phyloP scores from a whole-genome alignment of 2,797 vertebrate species.

The Hylomyscus alleni region DNA sequence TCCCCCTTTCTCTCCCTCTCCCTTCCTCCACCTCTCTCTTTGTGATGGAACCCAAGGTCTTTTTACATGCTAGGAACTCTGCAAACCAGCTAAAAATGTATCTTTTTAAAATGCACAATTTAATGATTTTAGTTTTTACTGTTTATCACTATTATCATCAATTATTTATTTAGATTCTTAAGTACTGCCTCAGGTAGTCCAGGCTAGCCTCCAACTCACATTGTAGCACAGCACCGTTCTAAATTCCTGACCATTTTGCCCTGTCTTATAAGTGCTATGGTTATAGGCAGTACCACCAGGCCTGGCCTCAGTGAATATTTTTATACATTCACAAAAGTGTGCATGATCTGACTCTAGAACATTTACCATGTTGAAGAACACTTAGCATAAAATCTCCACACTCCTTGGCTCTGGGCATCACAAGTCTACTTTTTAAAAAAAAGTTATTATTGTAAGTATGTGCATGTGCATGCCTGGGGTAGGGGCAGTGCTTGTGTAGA shows the following conservation, averaged over 20 bases:
- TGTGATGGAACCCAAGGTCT: not conserved
- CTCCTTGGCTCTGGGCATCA: not conserved
- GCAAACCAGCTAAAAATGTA: not conserved
- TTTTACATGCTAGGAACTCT: not conserved
- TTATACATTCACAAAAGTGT: not conserved
- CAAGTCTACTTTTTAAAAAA: not conserved
- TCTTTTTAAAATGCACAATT: not conserved
- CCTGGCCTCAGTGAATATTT: not conserved
- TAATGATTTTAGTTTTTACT: not conserved
- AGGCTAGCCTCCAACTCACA: not conserved
- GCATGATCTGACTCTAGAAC: constrained; percentile 17
- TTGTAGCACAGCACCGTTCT: not conserved
- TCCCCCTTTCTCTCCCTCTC: not conserved
- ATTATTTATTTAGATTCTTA: not conserved
- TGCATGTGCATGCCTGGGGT: not conserved
- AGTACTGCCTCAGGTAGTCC: not conserved
- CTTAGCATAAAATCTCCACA: not conserved
- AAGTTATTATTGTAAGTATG: not conserved
- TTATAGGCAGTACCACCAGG: not conserved
- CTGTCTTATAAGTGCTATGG: not conserved
- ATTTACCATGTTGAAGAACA: not conserved
- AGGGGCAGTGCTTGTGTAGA: not conserved
- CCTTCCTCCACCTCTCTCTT: not conserved
- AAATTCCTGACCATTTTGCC: not conserved
- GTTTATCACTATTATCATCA: not conserved